A percentile compares a stretch with the other conserved stretches of the same genome.
phyloP scores from a whole-genome alignment of 1,140 invertebrate species.

The Myzus persicae region DNA sequence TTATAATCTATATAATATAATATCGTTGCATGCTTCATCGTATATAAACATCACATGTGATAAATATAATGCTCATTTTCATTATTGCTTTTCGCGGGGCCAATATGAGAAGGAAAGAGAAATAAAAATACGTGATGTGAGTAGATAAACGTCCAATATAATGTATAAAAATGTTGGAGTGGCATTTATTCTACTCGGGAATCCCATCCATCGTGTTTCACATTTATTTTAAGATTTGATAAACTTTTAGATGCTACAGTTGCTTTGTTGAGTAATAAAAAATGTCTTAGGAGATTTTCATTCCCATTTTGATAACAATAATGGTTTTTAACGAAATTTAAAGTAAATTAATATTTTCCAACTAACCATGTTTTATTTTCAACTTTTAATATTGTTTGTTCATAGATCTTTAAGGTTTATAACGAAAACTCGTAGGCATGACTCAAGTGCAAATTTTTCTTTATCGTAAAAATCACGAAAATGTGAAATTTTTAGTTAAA shows the following conservation, averaged over 20 bases:
- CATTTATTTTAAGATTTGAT: not conserved
- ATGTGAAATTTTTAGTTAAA: not conserved
- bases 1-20: not conserved
- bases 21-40: not conserved
- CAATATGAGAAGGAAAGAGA: not conserved
- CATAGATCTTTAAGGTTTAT: not conserved
- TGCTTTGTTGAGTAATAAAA: not conserved
- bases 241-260: not conserved
- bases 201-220: not conserved
- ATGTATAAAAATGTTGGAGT: not conserved
- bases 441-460: too few species aligned
- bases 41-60: not conserved
- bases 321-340: not conserved
- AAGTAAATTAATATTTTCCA: not conserved
- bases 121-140: slow-evolving; percentile 20
- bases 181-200: not conserved
- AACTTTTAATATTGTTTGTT: not conserved
- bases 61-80: not conserved
- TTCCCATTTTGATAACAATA: not conserved
- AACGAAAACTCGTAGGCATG: too few species aligned
- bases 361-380: not conserved
- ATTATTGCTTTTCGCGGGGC: not conserved
- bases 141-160: not conserved
- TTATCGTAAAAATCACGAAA: not conserved
- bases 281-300: not conserved